Base-by-base conservation (phyloP, 1,140 invertebrate genomes). In the Achroia grisella region DNA sequence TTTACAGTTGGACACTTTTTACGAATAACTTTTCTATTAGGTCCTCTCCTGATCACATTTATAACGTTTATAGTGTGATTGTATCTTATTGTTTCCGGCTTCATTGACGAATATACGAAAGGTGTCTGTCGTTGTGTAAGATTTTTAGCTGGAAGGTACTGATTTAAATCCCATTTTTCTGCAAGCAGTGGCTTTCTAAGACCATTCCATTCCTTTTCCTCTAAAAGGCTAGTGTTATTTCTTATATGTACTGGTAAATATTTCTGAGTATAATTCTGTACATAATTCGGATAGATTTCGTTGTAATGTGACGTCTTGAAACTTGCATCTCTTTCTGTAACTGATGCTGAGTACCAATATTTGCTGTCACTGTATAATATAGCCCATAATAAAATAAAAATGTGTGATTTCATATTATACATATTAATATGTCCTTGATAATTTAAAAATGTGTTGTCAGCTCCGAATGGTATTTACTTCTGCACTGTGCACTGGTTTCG, bases 11-110 rank as follows among this genome's bases (percentile, higher is more conserved):
- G 48, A 52, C 58, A 65, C 8, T 45, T 48, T 47, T 44, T 57
- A 14, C 43, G 39, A n/a, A 53, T 27, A 31, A 53, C 39, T 41
- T 54, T 65, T 13, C 50, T 49, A 50, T 56, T 74, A n/a, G 42
- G 44, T 39, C 1, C 28, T 27, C 8, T 36, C 23, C 29, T 31
- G 12, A 43, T 46, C n/a, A 55, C 29, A 17, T 55, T 50, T 2
- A 42, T 28, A 17, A 43, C 37, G 4, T 46, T 41, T 10, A 46
- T 41, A 8, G 39, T 43, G 1, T 50, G 46, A 23, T 55, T 47
- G 10, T 40, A 48, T 23, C 42, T 35, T 12, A 41, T 10, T 4
- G 35, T 11, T 37, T 44, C 11, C 15, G 17, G 2, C 17, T 23
- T 23, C 17, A 23, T 2, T 23, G 17, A 3, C 2, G 17, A 23